phyloP scores from a whole-genome alignment of 2,888 invertebrate genomes.

The Tetragonula carbonaria region DNA sequence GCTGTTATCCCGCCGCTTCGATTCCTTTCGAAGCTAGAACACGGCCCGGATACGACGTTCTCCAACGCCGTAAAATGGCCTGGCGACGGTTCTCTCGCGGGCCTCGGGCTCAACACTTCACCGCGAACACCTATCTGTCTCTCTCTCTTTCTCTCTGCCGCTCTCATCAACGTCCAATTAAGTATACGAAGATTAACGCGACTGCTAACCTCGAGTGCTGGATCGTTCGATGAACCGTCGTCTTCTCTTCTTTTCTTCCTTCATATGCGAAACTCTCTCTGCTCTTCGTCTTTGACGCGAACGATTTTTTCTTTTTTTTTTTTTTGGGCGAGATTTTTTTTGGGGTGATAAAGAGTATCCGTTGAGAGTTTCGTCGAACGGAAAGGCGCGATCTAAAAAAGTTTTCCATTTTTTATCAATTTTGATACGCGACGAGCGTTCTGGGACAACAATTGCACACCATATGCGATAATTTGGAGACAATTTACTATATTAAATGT shows the following conservation, averaged over 20 bases:
- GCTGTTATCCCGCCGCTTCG: conserved; percentile 32
- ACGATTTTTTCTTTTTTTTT: too few relatives aligned
- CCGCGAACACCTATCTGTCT: conserved; percentile 51
- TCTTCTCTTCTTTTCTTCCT: background rate
- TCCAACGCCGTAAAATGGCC: conserved; percentile 21
- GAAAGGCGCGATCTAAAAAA: too few relatives aligned
- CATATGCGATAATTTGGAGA: too few relatives aligned
- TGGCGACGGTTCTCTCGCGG: conserved; percentile 16
- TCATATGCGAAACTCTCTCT: too few relatives aligned
- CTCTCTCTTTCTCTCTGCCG: conserved; percentile 41
- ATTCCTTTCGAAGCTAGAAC: conserved; percentile 12
- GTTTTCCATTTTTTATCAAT: too few relatives aligned
- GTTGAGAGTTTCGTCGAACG: too few relatives aligned
- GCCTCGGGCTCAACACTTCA: conserved; percentile 55
- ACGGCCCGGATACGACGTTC: conserved; percentile 21
- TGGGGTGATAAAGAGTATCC: too few relatives aligned
- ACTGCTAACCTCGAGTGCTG: conserved; percentile 23
- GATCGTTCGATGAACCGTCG: background rate
- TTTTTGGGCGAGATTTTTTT: too few relatives aligned
- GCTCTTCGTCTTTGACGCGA: too few relatives aligned
- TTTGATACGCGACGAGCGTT: too few relatives aligned
- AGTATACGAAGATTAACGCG: conserved; percentile 54
- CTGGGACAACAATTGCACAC: too few relatives aligned
- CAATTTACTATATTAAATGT: too few relatives aligned
- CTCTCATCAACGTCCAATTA: conserved; percentile 66